Percentiles rank a stretch among this genome's conserved stretches.
Conservation (phyloP, 2,888 invertebrate genomes). For the Archips xylosteana region DNA sequence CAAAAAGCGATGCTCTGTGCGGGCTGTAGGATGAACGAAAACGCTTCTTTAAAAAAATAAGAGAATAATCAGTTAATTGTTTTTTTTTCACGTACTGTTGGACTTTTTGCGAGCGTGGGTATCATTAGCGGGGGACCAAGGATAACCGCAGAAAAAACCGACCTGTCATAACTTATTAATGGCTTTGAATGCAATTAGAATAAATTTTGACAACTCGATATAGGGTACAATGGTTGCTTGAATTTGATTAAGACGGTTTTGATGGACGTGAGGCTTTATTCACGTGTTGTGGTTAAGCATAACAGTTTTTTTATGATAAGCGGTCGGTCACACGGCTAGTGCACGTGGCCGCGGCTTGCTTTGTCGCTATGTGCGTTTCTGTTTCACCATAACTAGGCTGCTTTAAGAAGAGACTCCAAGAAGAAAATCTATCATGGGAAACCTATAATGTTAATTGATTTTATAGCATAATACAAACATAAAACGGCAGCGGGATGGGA, state of each 20-base stretch:
- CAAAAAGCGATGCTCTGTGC: too few relatives aligned
- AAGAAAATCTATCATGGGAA: background rate
- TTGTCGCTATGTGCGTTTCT: background rate
- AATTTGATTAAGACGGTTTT: constrained; percentile 7
- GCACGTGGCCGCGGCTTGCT: background rate
- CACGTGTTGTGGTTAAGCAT: background rate
- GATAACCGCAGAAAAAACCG: constrained; percentile 15
- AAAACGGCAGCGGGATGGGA: too few relatives aligned
- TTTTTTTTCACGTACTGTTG: background rate
- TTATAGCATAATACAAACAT: too few relatives aligned
- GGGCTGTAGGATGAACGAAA: too few relatives aligned
- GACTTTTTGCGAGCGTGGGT: constrained; percentile 7
- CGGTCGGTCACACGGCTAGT: background rate
- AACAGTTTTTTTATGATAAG: background rate
- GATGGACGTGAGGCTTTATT: background rate
- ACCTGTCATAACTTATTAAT: constrained; percentile 26
- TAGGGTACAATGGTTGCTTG: constrained; percentile 12
- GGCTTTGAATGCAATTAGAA: constrained; percentile 27
- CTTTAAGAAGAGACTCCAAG: background rate
- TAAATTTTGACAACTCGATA: constrained; percentile 14
- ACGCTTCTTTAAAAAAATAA: too few relatives aligned
- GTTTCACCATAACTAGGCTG: background rate
- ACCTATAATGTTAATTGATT: background rate
- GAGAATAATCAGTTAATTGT: background rate
- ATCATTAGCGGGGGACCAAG: constrained; percentile 1